Evolutionary conservation across 2,113 vertebrate species (phyloP).

Genomic region (Empidonax alnorum): DNA sequence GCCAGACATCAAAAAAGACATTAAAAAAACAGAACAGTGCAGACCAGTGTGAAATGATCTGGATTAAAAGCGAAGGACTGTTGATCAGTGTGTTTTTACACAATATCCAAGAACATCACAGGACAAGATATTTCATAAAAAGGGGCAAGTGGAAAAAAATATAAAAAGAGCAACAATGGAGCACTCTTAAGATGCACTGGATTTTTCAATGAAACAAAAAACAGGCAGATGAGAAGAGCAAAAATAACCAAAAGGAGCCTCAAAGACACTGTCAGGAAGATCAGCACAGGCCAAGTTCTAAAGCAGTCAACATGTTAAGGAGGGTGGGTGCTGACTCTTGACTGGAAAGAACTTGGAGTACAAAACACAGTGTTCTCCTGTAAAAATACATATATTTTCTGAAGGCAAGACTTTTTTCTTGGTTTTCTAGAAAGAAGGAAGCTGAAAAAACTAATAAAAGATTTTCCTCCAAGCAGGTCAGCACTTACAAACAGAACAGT

Average conservation of each 20-base stretch:
- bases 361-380: neutral
- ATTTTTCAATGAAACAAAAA: neutral
- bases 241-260: neutral
- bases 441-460: neutral
- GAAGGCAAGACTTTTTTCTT: neutral
- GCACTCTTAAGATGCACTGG: neutral
- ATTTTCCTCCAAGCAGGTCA: neutral
- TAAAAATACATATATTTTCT: neutral
- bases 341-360: neutral
- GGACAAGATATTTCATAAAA: neutral
- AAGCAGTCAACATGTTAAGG: neutral
- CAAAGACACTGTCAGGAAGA: neutral
- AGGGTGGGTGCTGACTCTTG: neutral
- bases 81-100: neutral
- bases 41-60: neutral
- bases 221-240: neutral
- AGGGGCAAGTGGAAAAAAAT: neutral
- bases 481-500: slow-evolving; percentile 1
- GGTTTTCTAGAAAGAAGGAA: neutral
- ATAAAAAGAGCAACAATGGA: fast-evolving
- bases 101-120: neutral
- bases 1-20: neutral
- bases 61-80: neutral
- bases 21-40: neutral
- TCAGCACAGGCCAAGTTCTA: neutral